Base-by-base conservation (phyloP, 2,113 vertebrate species). In the Eolophus roseicapilla region DNA sequence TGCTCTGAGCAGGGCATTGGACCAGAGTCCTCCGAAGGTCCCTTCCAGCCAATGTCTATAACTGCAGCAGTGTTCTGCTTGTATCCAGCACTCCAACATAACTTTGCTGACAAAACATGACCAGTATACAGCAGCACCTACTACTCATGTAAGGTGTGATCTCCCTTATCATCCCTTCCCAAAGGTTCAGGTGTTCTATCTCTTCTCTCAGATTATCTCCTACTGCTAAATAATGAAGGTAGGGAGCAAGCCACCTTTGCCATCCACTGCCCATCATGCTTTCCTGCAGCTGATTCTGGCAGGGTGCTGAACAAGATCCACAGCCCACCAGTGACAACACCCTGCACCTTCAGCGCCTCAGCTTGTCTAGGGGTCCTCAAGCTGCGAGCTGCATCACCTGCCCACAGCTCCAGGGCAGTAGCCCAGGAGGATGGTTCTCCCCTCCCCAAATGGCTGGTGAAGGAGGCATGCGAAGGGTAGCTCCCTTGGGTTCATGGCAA, bases 401-500 rank as follows among this genome's bases (percentile, higher is more conserved):
- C 13, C 35, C 23, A 23, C n/a, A 79, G 59, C 21, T 67, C 70
- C 13, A 62, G 43, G 7, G 79, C 60, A 14, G 35, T 82, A 50
- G 39, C 52, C 33, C 33, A n/a, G 6, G 39, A 85, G 62, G 89
- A 62, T 4, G 49, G 47, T 7, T 62, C 35, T 31, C 50, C 85
- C 8, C 79, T 88, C 43, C 96, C 93, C 1, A 84, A 95, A 64
- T 97, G 97, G 97, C 77, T 98, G 78, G 65, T 95, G 84, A 86
- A 76, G 85, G 98, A 98, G 82, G 75, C 96, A 31, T 82, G 97
- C 69, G 98, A 92, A 43, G 43, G 92, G 96, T 60, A 97, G 97
- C 82, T 98, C 96, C 1, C 13, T 98, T 3, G 41, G 95, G 55
- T 81, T 97, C 11, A 80, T 74, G 50, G 96, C 98, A 73, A 86